Evolutionary conservation across 2,797 vertebrate species (phyloP).

Genomic region (Clarias platycephalus): DNA sequence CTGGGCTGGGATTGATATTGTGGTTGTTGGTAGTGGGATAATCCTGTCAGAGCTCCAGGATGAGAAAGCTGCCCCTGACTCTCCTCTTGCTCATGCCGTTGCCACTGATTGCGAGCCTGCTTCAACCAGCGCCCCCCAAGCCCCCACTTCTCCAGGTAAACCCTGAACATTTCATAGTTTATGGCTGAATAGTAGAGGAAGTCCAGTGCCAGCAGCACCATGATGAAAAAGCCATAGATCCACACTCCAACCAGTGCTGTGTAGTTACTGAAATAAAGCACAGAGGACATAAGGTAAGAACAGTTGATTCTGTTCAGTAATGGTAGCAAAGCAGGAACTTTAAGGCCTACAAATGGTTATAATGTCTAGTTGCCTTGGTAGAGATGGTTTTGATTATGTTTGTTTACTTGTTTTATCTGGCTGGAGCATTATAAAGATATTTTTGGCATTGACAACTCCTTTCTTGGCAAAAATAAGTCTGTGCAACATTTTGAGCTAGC

Average conservation of each 20-base stretch:
- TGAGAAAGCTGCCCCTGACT: slow-evolving; percentile 61
- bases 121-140: slow-evolving; percentile 92
- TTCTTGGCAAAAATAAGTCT: slow-evolving; percentile 1
- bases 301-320: neutral
- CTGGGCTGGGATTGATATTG: slow-evolving; percentile 69
- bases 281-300: slow-evolving; percentile 47
- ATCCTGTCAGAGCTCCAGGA: slow-evolving; percentile 44
- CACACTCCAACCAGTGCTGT: slow-evolving; percentile 94
- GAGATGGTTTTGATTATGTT: slow-evolving; percentile 5
- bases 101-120: slow-evolving; percentile 86
- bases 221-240: slow-evolving; percentile 97
- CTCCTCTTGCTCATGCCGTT: slow-evolving; percentile 76
- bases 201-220: slow-evolving; percentile 91
- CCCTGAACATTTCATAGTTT: slow-evolving; percentile 94
- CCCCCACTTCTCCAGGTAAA: slow-evolving; percentile 94
- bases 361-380: neutral
- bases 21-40: slow-evolving; percentile 41
- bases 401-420: slow-evolving; percentile 13
- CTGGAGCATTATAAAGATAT: slow-evolving; percentile 13
- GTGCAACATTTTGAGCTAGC: neutral
- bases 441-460: neutral
- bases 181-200: slow-evolving; percentile 97
- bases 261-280: slow-evolving; percentile 83
- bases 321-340: neutral
- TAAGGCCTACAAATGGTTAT: neutral